Percentiles rank a stretch among this genome's conserved stretches.
phyloP scores from a whole-genome alignment of 1,140 invertebrate species.

The Colletes latitarsis region DNA sequence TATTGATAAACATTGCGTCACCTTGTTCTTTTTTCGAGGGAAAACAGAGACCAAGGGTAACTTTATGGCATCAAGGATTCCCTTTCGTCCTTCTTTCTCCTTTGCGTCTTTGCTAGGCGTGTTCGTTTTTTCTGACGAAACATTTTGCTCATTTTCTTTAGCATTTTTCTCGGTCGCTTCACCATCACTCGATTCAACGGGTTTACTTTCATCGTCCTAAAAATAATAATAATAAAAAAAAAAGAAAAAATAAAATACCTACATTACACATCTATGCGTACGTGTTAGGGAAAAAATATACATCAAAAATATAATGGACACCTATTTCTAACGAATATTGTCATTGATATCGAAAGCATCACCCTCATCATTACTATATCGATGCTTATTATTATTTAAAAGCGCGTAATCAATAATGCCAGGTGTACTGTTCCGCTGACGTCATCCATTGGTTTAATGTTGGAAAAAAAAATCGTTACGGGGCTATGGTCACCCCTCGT shows the following conservation, averaged over 20 bases:
- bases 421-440: constrained; percentile 65
- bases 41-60: constrained; percentile 85
- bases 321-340: background rate
- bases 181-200: constrained; percentile 66
- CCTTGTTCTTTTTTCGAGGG: constrained; percentile 79
- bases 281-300: background rate
- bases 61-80: constrained; percentile 84
- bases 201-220: constrained; percentile 79
- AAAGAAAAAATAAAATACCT: background rate
- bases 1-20: no score
- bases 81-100: constrained; percentile 76
- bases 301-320: background rate
- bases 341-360: background rate
- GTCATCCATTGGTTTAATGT: constrained; percentile 65
- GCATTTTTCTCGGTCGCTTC: constrained; percentile 59
- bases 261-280: background rate
- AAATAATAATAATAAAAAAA: constrained; percentile 8
- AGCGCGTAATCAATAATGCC: constrained; percentile 61
- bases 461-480: constrained; percentile 52
- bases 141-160: constrained; percentile 79
- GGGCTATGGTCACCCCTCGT: constrained; percentile 56
- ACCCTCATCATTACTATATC: background rate
- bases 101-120: constrained; percentile 79
- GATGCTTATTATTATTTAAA: constrained; percentile 41
- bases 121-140: constrained; percentile 77